Percentiles rank a stretch among this genome's conserved stretches.
phyloP scores from a whole-genome alignment of 2,797 vertebrate genomes.

The Denticeps clupeoides region DNA sequence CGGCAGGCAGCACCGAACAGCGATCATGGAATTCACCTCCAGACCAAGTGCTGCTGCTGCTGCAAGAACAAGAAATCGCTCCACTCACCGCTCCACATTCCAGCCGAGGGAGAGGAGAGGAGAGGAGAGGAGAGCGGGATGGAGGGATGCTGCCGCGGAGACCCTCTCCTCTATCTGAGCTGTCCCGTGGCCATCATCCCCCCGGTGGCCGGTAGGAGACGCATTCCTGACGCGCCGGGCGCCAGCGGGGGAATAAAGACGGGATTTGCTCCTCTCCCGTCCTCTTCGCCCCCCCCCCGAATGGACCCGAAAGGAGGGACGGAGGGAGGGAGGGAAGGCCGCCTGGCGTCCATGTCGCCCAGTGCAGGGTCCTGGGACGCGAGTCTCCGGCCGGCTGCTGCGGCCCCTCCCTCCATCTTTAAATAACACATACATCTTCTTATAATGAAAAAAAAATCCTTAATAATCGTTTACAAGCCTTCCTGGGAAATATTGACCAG shows the following conservation, averaged over 20 bases:
- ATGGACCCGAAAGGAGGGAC: slow-evolving; percentile 71
- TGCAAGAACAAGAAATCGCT: too few relatives aligned
- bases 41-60: too few relatives aligned
- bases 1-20: too few relatives aligned
- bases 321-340: slow-evolving; percentile 44
- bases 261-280: slow-evolving; percentile 80
- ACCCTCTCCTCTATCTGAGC: slow-evolving; percentile 51
- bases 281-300: slow-evolving; percentile 59
- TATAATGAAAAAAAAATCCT: slow-evolving; percentile 3
- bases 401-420: slow-evolving; percentile 63
- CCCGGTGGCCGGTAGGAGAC: slow-evolving; percentile 80
- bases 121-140: too few relatives aligned
- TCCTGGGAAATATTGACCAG: too few relatives aligned
- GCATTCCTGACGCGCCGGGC: slow-evolving; percentile 82
- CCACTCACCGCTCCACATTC: slow-evolving; percentile 52
- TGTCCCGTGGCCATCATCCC: slow-evolving; percentile 72
- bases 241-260: slow-evolving; percentile 77
- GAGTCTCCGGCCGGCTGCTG: too few relatives aligned
- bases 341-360: too few relatives aligned
- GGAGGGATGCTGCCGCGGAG: slow-evolving; percentile 43
- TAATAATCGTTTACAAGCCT: neutral
- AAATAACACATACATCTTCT: slow-evolving; percentile 30
- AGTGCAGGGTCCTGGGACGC: too few relatives aligned
- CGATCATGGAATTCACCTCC: too few relatives aligned
- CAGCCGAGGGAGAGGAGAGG: too few relatives aligned